A percentile compares a stretch with the other conserved stretches of the same genome.
Conservation (phyloP, 2,888 invertebrate species). For the Sipha maydis region DNA sequence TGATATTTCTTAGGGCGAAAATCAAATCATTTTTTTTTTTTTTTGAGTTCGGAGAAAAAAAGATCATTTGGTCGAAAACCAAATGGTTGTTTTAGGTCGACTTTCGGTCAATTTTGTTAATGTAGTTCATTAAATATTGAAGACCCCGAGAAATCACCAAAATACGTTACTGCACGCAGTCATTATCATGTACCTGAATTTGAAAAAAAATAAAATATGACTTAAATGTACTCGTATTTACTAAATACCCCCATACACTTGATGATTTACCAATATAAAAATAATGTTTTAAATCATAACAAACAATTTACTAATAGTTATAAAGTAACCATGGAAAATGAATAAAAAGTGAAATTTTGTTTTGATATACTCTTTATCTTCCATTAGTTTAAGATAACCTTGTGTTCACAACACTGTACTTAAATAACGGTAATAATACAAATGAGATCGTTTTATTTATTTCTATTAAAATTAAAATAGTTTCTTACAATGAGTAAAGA, state of each 20-base stretch:
- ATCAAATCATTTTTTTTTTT: no score
- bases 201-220: neutral
- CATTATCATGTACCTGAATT: neutral
- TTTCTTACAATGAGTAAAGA: neutral
- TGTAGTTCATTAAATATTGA: no score
- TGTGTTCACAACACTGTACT: neutral
- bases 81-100: no score
- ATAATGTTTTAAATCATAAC: conserved; percentile 1
- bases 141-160: no score
- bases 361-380: neutral
- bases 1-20: no score
- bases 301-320: conserved; percentile 15
- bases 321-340: neutral
- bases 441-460: neutral
- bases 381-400: neutral
- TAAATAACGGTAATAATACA: neutral
- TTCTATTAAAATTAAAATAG: neutral
- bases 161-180: neutral
- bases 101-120: no score
- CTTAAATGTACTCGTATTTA: neutral
- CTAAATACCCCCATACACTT: neutral
- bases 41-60: no score
- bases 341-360: neutral
- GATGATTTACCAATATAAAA: neutral
- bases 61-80: no score